Percentiles rank a stretch among this genome's conserved stretches.
These are phyloP conservation scores for Austrolebias charrua DNA, from an alignment of 2,797 vertebrate genomes.

Conservation along the genomic window DNA sequence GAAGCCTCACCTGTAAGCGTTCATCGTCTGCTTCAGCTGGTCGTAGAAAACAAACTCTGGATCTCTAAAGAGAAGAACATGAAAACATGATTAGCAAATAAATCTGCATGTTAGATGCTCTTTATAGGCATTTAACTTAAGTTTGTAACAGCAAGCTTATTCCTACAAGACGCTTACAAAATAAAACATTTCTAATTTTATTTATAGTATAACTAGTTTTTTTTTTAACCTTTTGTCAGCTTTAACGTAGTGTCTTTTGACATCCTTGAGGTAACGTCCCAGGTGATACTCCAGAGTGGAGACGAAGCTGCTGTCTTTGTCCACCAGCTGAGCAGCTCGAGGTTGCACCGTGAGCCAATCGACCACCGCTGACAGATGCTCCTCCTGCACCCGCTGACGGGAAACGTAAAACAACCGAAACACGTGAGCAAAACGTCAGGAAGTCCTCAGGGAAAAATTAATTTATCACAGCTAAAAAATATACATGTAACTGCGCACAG, in stretches of 20 bases:
- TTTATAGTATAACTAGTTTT: not conserved
- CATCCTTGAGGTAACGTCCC: constrained; percentile 93
- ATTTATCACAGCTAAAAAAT: too few species aligned
- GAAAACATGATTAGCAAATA: not conserved
- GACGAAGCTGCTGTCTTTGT: constrained; percentile 93
- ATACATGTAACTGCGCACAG: too few species aligned
- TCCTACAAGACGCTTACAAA: too few species aligned
- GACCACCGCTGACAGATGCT: constrained; percentile 91
- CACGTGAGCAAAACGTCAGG: not conserved
- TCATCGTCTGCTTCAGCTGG: constrained; percentile 98
- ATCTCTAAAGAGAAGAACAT: constrained; percentile 79
- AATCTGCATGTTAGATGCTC: too few species aligned
- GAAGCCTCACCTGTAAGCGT: constrained; percentile 89
- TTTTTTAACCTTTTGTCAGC: constrained; percentile 91
- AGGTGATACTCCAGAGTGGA: constrained; percentile 93
- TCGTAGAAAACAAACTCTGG: constrained; percentile 99
- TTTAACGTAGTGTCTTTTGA: constrained; percentile 91
- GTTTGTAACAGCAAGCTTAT: too few species aligned
- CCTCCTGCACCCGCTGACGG: constrained; percentile 90
- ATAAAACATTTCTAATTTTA: too few species aligned
- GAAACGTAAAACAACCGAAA: not conserved
- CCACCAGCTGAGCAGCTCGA: constrained; percentile 92
- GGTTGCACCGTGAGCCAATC: constrained; percentile 96
- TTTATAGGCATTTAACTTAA: too few species aligned
- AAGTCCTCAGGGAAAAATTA: not conserved